These are phyloP conservation scores for Brienomyrus longianalis DNA, from an alignment of 2,113 vertebrate genomes.

Conservation along the genomic window DNA sequence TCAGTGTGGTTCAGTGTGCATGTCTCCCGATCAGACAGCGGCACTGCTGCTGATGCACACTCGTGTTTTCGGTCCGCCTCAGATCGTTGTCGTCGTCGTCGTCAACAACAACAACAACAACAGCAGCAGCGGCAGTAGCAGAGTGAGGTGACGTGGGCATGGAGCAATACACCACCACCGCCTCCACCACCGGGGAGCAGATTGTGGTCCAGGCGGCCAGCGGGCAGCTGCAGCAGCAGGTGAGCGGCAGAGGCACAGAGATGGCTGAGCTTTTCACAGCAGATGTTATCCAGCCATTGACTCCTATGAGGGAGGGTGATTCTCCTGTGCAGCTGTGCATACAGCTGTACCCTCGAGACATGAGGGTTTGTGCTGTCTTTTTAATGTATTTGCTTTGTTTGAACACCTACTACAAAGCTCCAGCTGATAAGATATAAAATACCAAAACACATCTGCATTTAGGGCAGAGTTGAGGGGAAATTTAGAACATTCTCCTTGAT, in stretches of 20 bases:
- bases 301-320: neutral
- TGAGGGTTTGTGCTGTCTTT: neutral
- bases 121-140: too few relatives aligned
- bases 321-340: neutral
- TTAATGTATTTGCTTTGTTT: neutral
- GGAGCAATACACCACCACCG: slow-evolving; percentile 92
- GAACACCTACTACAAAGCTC: neutral
- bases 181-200: slow-evolving; percentile 84
- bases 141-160: slow-evolving; percentile 50
- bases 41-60: neutral
- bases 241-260: slow-evolving; percentile 39
- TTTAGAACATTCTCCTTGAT: neutral
- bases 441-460: neutral
- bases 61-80: neutral
- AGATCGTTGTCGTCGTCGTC: neutral
- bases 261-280: slow-evolving; percentile 8
- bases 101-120: neutral
- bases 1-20: neutral
- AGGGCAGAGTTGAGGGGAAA: neutral
- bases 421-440: neutral
- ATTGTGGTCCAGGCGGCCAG: slow-evolving; percentile 86
- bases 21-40: neutral
- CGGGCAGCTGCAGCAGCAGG: slow-evolving; percentile 95
- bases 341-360: too few relatives aligned
- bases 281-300: neutral